Evolutionary conservation across 2,888 invertebrate species (phyloP), one percentile per base, ranked within the genome.

Genomic region (Caenorhabditis parvicauda): DNA sequence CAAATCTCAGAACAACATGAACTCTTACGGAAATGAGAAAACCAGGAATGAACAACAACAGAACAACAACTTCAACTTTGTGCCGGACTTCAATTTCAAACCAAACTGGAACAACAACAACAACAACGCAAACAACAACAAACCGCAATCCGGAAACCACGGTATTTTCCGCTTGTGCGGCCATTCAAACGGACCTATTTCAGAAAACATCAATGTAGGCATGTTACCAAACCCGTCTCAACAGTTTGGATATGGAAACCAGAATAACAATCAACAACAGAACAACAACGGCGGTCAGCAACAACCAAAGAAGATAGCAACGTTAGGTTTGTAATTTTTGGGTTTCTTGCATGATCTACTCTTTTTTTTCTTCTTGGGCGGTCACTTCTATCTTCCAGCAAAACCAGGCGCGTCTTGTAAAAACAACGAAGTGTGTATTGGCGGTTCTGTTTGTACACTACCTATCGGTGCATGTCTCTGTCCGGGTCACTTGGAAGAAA

Each of bases 391-490:
- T 61, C 52, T 58, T 59, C 51, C 50, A 63, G 63, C 58, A 45
- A 54, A 55, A 37, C 74, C 77, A 43, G 79, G 78, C 28, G 59
- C 64, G n/a, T 70, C 72, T 14, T 79, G 79, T 50, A 66, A 69
- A 25, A 64, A 62, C 21, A 72, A 75, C 45, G 77, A 78, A 59
- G 57, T 71, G 53, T 79, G 79, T 59, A 59, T 63, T 5, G 80
- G 79, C 22, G 80, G 80, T 24, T 73, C 77, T 14, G 58, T 72
- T 28, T 79, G 79, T 54, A 69, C 75, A 24, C 66, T 66, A 45
- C 74, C 76, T 5, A 69, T 76, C 51, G 70, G 72, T 21, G 59
- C 76, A 24, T 79, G 79, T 56, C 68, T 79, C 27, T 79, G 79
- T 61, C 79, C 79, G 17, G 74, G 72, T 17, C 75, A 76, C 47